Percentiles rank a stretch among this genome's conserved stretches.
Evolutionary conservation across 2,113 vertebrate species (phyloP).

Genomic region (Pollachius pollachius): DNA sequence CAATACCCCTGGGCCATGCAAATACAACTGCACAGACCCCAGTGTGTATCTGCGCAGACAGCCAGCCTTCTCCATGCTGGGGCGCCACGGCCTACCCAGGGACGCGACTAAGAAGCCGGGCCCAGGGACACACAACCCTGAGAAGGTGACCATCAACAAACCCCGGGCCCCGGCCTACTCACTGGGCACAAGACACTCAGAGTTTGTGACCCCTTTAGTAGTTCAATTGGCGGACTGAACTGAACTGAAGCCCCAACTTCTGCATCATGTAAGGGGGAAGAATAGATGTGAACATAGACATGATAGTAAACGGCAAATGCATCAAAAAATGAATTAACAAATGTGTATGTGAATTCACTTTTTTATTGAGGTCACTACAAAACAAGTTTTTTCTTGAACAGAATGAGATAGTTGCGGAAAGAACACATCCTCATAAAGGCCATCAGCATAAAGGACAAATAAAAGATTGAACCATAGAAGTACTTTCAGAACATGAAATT

Average conservation of each 20-base stretch:
- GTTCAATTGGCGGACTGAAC: conserved; percentile 55
- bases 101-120: conserved; percentile 67
- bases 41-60: conserved; percentile 68
- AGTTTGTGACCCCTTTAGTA: conserved; percentile 69
- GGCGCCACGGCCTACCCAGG: conserved; percentile 57
- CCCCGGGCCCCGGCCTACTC: conserved; percentile 76
- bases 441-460: conserved; percentile 23
- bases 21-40: conserved; percentile 77
- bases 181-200: conserved; percentile 79
- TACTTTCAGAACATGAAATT: conserved; percentile 2
- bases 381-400: conserved; percentile 15
- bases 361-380: conserved; percentile 47
- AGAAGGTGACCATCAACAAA: conserved; percentile 73
- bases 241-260: neutral
- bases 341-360: conserved; percentile 14
- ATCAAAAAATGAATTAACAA: neutral
- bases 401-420: conserved; percentile 28
- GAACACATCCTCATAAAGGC: conserved; percentile 39
- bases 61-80: conserved; percentile 82
- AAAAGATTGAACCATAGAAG: conserved; percentile 23
- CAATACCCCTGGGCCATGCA: conserved; percentile 77
- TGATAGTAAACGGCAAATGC: neutral
- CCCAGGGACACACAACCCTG: conserved; percentile 79
- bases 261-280: too few species aligned
- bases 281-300: too few species aligned